Evolutionary conservation across 2,888 invertebrate genomes (phyloP).

Genomic region (Thera obeliscata): DNA sequence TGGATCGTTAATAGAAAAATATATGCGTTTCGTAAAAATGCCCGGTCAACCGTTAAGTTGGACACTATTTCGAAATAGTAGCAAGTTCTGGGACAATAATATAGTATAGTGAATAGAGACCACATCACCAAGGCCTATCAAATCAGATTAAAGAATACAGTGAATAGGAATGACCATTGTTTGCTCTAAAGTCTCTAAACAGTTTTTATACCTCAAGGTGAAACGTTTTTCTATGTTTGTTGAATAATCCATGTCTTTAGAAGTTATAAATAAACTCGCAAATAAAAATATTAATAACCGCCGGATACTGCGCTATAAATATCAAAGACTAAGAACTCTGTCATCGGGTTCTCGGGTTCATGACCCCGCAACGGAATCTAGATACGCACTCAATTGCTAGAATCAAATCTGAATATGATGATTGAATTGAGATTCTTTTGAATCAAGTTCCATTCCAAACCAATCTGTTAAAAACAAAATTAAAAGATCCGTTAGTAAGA

Average conservation of each 20-base stretch:
- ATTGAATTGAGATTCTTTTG: background rate
- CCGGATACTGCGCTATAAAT: conserved; percentile 21
- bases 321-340: conserved; percentile 30
- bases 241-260: conserved; percentile 6
- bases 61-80: conserved; percentile 59
- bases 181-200: background rate
- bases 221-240: conserved; percentile 5
- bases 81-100: conserved; percentile 49
- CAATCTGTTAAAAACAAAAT: background rate
- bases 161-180: conserved; percentile 25
- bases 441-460: background rate
- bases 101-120: conserved; percentile 52
- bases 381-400: conserved; percentile 20
- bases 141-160: conserved; percentile 49
- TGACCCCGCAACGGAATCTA: conserved; percentile 31
- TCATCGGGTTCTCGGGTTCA: conserved; percentile 35
- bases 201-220: conserved; percentile 11
- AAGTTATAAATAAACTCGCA: conserved; percentile 12
- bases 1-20: conserved; percentile 50
- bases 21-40: conserved; percentile 66
- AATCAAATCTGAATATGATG: conserved; percentile 4
- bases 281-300: conserved; percentile 11
- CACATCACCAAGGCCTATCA: conserved; percentile 65
- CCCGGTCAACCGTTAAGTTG: conserved; percentile 60
- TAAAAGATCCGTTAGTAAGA: background rate